Conservation (phyloP, 2,797 vertebrate species). For the Euthynnus affinis region DNA sequence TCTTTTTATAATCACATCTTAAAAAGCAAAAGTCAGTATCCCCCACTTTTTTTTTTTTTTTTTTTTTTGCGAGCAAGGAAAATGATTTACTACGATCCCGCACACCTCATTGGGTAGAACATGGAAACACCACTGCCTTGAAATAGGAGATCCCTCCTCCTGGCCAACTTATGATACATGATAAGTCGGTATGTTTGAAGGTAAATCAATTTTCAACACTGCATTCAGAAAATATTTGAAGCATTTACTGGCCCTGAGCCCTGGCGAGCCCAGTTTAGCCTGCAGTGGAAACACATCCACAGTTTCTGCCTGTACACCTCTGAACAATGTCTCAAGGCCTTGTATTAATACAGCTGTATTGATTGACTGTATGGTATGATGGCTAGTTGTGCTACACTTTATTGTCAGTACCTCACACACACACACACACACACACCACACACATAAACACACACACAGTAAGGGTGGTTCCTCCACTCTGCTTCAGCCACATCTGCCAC, state of each 20-base stretch:
- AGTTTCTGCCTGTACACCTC: conserved; percentile 71
- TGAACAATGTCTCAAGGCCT: conserved; percentile 77
- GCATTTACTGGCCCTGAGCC: conserved; percentile 36
- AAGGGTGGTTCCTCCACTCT: conserved; percentile 53
- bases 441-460: conserved; percentile 27
- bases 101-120: not conserved
- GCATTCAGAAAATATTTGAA: conserved; percentile 20
- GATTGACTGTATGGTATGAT: conserved; percentile 65
- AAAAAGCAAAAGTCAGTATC: not conserved
- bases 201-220: not conserved
- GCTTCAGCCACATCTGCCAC: conserved; percentile 67
- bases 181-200: not conserved
- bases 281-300: conserved; percentile 57
- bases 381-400: conserved; percentile 65
- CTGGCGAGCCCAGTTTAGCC: conserved; percentile 62
- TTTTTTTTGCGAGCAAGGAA: not conserved
- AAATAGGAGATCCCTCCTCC: conserved; percentile 1
- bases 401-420: conserved; percentile 63
- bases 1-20: conserved; percentile 27
- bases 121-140: conserved; percentile 29
- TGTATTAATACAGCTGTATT: conserved; percentile 77
- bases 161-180: not conserved
- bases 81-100: not conserved
- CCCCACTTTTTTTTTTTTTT: no score
- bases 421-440: conserved; percentile 21